These are phyloP conservation scores for Regulus satrapa DNA, from an alignment of 2,113 vertebrate genomes.

Conservation along the genomic window DNA sequence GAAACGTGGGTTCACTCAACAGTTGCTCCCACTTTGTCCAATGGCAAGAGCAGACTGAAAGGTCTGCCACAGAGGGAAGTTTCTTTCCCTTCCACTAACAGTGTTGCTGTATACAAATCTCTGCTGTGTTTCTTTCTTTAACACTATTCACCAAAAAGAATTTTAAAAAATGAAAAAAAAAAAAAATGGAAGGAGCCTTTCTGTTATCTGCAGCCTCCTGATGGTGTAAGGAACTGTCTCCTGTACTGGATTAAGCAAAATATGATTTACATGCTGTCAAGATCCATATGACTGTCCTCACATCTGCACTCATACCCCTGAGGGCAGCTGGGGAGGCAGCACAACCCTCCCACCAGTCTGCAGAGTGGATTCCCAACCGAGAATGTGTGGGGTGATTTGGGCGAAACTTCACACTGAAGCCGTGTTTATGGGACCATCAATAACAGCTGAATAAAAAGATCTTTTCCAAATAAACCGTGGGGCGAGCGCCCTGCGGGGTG, in stretches of 20 bases:
- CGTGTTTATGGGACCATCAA: background rate
- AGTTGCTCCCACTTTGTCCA: background rate
- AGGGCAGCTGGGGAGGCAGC: background rate
- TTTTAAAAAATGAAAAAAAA: too few species aligned
- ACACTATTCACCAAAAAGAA: background rate
- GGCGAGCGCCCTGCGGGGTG: rapidly evolving
- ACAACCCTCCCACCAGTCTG: background rate
- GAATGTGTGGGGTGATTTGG: background rate
- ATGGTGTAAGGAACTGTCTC: background rate
- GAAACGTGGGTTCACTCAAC: background rate
- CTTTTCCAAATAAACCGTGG: conserved; percentile 19
- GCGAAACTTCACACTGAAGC: background rate
- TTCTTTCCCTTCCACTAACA: background rate
- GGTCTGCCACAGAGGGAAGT: background rate
- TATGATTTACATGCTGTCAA: background rate
- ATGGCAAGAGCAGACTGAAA: background rate
- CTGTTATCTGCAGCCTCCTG: background rate
- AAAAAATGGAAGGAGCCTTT: background rate
- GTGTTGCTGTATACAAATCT: background rate
- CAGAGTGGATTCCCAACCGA: background rate
- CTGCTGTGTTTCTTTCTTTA: background rate
- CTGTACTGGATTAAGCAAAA: background rate
- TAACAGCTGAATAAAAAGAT: background rate
- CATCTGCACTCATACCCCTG: background rate
- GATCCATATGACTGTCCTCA: background rate